These are phyloP conservation scores for Enhydra lutris DNA, from an alignment of 2,113 vertebrate species.

Conservation along the genomic window DNA sequence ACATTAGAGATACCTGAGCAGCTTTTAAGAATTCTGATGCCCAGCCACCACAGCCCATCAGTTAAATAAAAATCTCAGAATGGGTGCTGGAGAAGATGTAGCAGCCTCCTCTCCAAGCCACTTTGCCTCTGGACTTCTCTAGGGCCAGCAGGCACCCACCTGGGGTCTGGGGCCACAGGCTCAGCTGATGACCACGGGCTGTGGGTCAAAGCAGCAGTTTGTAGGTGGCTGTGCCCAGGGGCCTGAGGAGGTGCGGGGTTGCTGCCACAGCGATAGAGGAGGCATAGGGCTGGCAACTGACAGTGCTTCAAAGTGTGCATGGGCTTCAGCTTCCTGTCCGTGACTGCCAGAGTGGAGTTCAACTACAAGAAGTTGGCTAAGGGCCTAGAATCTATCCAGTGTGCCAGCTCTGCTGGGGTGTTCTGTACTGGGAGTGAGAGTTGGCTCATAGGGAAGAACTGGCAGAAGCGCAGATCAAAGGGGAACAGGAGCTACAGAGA, in stretches of 20 bases:
- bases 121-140: constrained; percentile 78
- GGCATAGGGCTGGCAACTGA: constrained; percentile 90
- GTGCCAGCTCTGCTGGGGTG: not conserved
- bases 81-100: constrained; percentile 88
- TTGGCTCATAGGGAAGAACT: not conserved
- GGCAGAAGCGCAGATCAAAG: not conserved
- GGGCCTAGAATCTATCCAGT: not conserved
- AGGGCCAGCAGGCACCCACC: constrained; percentile 68
- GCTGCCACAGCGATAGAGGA: constrained; percentile 80
- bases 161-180: constrained; percentile 67
- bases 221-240: constrained; percentile 91
- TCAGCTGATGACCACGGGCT: constrained; percentile 86
- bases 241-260: constrained; percentile 85
- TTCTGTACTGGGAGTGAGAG: not conserved
- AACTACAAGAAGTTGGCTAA: not conserved
- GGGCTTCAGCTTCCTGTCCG: constrained; percentile 98
- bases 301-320: constrained; percentile 99
- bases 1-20: not conserved
- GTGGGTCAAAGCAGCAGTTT: constrained; percentile 92
- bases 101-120: constrained; percentile 83
- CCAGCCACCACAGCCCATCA: not conserved
- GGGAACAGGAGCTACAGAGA: not conserved
- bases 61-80: not conserved
- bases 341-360: constrained; percentile 82
- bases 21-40: not conserved